Evolutionary conservation across 1,140 invertebrate species (phyloP).

Genomic region (Pogonognathellus flavescens): DNA sequence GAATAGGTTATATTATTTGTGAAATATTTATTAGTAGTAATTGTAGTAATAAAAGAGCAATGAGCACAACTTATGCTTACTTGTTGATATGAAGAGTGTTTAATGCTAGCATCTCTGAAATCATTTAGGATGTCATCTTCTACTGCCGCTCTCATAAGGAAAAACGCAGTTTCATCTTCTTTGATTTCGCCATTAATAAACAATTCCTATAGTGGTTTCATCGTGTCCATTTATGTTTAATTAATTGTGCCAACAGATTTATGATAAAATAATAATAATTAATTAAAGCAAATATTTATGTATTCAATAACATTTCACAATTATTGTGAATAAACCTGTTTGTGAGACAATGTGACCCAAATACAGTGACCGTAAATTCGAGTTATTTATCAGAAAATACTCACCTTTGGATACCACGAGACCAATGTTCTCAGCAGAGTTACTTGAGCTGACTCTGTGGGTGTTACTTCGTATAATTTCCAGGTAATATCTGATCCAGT

Average conservation of each 20-base stretch:
- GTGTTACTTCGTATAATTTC: conserved; percentile 14
- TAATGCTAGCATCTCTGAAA: background rate
- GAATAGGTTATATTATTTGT: too few relatives aligned
- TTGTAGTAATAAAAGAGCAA: too few relatives aligned
- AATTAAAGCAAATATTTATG: too few relatives aligned
- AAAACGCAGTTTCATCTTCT: conserved; percentile 21
- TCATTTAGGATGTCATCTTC: background rate
- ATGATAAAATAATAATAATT: too few relatives aligned
- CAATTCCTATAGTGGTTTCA: background rate
- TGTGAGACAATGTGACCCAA: too few relatives aligned
- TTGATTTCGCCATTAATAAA: conserved; percentile 13
- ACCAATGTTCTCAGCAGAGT: background rate
- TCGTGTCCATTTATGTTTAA: background rate
- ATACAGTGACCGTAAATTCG: too few relatives aligned
- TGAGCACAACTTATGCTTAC: too few relatives aligned
- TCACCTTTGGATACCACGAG: background rate
- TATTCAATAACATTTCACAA: too few relatives aligned
- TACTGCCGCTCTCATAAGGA: background rate
- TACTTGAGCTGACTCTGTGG: conserved; percentile 5
- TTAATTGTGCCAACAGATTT: too few relatives aligned
- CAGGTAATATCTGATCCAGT: background rate
- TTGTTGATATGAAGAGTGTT: background rate
- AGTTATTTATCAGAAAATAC: background rate
- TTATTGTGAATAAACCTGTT: too few relatives aligned
- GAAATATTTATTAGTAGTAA: too few relatives aligned